These are phyloP conservation scores for Psettodes erumei DNA, from an alignment of 2,113 vertebrate genomes.

Conservation along the genomic window DNA sequence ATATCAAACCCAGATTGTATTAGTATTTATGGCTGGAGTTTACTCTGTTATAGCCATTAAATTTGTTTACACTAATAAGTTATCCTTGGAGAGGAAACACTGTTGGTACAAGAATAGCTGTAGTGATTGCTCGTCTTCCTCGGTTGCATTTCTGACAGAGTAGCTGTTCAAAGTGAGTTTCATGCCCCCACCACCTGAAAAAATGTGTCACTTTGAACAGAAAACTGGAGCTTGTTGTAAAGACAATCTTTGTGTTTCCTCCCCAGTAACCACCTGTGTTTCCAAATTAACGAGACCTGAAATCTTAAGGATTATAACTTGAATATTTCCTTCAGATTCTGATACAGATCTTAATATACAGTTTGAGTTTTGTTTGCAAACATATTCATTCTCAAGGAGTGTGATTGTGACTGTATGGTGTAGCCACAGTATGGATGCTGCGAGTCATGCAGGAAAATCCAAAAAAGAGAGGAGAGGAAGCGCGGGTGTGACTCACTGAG, in stretches of 20 bases:
- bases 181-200: neutral
- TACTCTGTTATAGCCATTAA: neutral
- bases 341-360: neutral
- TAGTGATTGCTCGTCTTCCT: neutral
- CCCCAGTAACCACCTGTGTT: neutral
- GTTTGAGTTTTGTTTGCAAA: neutral
- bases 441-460: neutral
- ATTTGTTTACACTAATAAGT: neutral
- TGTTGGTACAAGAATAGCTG: neutral
- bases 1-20: neutral
- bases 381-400: neutral
- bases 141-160: neutral
- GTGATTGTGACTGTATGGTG: slow-evolving; percentile 5
- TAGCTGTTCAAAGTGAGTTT: neutral
- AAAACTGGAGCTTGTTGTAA: neutral
- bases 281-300: neutral
- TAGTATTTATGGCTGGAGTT: neutral
- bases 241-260: neutral
- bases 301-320: neutral
- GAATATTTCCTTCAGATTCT: neutral
- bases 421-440: slow-evolving; percentile 7
- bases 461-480: neutral
- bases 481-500: slow-evolving; percentile 63
- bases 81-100: no score
- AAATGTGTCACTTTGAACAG: neutral